Evolutionary conservation across 2,113 vertebrate genomes (phyloP).

Genomic region (Chloropsis cyanopogon): DNA sequence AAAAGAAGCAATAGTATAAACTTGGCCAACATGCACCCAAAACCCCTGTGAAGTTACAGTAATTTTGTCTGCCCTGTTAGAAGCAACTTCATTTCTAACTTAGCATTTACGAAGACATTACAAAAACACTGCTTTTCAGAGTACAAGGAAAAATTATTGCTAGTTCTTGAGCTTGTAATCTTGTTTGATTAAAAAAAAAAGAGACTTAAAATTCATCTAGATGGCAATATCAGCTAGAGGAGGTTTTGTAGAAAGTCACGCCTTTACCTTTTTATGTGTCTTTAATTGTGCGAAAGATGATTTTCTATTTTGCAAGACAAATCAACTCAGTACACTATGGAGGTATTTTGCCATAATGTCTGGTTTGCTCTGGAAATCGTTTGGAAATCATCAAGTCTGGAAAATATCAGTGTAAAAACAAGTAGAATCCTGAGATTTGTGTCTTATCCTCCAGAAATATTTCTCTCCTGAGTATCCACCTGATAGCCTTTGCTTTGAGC

Average conservation of each 20-base stretch:
- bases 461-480: neutral
- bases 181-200: neutral
- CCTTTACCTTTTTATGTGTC: neutral
- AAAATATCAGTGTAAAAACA: neutral
- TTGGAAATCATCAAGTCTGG: neutral
- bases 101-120: neutral
- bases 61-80: neutral
- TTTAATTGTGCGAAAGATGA: neutral
- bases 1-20: neutral
- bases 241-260: neutral
- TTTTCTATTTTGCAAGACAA: neutral
- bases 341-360: neutral
- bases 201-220: neutral
- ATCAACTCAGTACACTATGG: neutral
- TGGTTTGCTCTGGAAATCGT: neutral
- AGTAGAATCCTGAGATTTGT: neutral
- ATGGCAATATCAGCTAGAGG: neutral
- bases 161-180: neutral
- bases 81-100: neutral
- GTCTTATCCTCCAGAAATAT: neutral
- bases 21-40: accelerated
- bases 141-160: neutral
- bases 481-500: neutral
- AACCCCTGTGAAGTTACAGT: neutral
- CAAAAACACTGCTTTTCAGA: neutral